These are phyloP conservation scores for Andrena cerasifolii DNA, from an alignment of 1,140 invertebrate species.

Conservation along the genomic window DNA sequence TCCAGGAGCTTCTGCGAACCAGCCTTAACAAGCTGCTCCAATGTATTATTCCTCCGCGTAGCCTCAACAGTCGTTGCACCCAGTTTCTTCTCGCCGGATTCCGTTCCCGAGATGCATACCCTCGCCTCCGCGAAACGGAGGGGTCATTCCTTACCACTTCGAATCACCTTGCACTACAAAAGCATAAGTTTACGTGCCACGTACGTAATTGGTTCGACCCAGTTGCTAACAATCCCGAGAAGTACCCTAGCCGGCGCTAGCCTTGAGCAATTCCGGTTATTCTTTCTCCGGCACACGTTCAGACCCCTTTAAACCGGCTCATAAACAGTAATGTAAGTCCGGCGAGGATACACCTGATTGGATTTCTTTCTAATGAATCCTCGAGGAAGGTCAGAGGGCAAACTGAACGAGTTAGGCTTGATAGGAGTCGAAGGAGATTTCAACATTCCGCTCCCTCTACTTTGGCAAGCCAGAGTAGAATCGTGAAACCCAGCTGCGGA, in stretches of 20 bases:
- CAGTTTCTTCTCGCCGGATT: not conserved
- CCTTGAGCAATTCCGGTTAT: conserved; percentile 49
- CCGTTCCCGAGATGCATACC: conserved; percentile 18
- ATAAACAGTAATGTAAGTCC: not conserved
- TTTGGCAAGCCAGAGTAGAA: no score
- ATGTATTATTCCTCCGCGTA: not conserved
- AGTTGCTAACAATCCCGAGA: conserved; percentile 52
- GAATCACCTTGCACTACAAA: conserved; percentile 49
- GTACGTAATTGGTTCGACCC: conserved; percentile 54
- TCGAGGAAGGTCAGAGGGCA: no score
- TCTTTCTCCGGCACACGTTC: conserved; percentile 22
- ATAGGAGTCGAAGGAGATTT: no score
- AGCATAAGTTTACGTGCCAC: conserved; percentile 50
- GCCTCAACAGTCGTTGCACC: no score
- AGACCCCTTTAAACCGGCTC: conserved; percentile 14
- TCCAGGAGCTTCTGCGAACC: not conserved
- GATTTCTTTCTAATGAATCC: not conserved
- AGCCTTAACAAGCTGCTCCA: conserved; percentile 4
- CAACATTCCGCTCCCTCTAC: not conserved
- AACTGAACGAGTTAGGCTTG: no score
- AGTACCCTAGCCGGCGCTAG: conserved; percentile 37
- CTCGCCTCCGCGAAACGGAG: not conserved
- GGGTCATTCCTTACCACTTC: conserved; percentile 43
- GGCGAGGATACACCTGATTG: not conserved
- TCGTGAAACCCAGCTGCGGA: no score